Base-by-base conservation (phyloP, 1,140 invertebrate genomes). In the Papilio machaon region DNA sequence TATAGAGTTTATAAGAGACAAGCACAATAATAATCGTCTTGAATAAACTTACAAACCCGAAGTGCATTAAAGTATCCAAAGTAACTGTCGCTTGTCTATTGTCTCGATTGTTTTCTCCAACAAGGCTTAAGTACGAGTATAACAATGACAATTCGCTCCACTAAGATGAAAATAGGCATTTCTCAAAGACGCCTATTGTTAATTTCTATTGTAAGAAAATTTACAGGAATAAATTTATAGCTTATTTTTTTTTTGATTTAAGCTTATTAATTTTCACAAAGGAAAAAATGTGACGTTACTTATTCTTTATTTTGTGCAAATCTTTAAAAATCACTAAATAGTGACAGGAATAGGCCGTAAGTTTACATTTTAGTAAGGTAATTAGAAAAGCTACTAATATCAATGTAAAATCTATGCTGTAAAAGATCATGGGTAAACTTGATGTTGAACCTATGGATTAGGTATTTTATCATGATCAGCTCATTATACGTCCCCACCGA, bases 71-170 rank as follows among this genome's bases (percentile, higher is more conserved):
- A 38, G 64, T 35, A 35, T 70, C 23, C 64, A 15, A 70, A 70
- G 60, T 11, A 67, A 70, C 11, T 17, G 30, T 70, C 23, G 13
- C 11, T 30, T 64, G 9, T 35, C 30, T 38, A 70, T 70, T 70
- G 64, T 70, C 23, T 70, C 19, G 17, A 30, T 38, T 70, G 30
- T 70, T 35, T 70, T 70, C 64, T 35, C 11, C 13, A 64, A 64
- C 30, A 70, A 70, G 64, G 64, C 64, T 70, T 70, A 70, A 67
- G 11, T n/a, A n/a, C n/a, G n/a, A n/a, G n/a, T 67, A 15, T 67
- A 67, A 67, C 60, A 67, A 38, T 70, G 11, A 70, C 11, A 17
- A 70, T 35, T 70, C 30, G 23, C 19, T 23, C 23, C 64, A 15
- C 30, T 15, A 70, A 70, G 30, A 70, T 70, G 30, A 35, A 38